Evolutionary conservation across 2,113 vertebrate genomes (phyloP), one percentile per base, ranked within the genome.

Genomic region (Acrocephalus kingi): DNA sequence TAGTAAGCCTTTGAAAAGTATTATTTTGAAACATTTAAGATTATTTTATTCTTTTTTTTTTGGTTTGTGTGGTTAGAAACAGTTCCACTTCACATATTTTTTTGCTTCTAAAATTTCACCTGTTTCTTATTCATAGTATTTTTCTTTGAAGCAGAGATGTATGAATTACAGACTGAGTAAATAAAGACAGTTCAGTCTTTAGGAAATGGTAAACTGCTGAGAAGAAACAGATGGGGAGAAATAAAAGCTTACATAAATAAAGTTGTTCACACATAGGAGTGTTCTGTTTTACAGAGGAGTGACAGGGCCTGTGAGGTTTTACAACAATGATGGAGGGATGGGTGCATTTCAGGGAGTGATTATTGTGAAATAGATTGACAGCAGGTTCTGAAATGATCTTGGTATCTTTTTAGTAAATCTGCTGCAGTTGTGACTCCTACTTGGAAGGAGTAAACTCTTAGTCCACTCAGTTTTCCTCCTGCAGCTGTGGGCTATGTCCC

Each of bases 401-500:
- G 55, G 33, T n/a, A 24, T 82, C 37, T 79, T 72, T 35, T 71
- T 66, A 82, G 54, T 78, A 79, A 82, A 83, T 87, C 33, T 61
- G 79, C 72, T 88, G 85, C 59, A 30, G 61, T 73, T 77, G 63
- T 88, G 85, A 81, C 35, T 84, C 13, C 54, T 58, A 58, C 64
- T 90, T 74, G 85, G 88, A 83, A 90, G 25, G 64, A 83, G 66
- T 0, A 5, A 74, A 39, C 77, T 91, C 75, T 83, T 59, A 37
- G 71, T 79, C 87, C 51, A 54, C 48, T 18, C 30, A 74, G 37
- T 83, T 83, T 59, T 81, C 51, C 33, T 93, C 85, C 90, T n/a
- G 43, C 92, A 95, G 95, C 94, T 96, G 92, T 89, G 90, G 63
- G 56, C 87, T 86, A 7, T 54, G 49, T 95, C 92, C 83, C 73